These are phyloP conservation scores for Linnaemya vulpina DNA, from an alignment of 2,888 invertebrate species.

Conservation along the genomic window DNA sequence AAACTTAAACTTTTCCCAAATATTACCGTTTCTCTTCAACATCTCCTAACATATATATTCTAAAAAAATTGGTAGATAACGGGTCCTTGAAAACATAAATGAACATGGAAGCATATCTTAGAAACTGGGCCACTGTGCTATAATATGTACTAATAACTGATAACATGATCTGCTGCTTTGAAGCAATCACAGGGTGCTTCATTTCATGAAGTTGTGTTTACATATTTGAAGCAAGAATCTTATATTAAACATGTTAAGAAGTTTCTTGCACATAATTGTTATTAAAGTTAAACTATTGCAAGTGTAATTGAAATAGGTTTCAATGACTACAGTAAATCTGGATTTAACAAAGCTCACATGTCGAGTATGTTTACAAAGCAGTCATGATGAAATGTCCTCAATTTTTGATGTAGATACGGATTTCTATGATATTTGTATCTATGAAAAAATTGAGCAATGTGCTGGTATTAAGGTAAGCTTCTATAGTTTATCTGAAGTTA, in stretches of 20 bases:
- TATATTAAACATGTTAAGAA: not conserved
- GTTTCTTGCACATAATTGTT: not conserved
- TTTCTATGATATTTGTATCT: conserved; percentile 33
- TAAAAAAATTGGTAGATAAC: no score
- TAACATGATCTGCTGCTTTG: not conserved
- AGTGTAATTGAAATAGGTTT: not conserved
- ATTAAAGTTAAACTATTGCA: not conserved
- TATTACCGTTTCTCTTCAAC: no score
- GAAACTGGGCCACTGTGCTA: not conserved
- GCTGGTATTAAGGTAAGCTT: conserved; percentile 78
- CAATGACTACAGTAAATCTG: conserved; percentile 33
- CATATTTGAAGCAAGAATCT: not conserved
- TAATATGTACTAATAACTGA: not conserved
- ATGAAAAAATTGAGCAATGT: conserved; percentile 78
- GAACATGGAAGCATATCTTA: no score
- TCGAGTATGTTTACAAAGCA: conserved; percentile 78
- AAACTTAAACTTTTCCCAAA: no score
- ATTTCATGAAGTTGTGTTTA: not conserved
- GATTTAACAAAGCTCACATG: conserved; percentile 71
- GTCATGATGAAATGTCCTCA: conserved; percentile 76
- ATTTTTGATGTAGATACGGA: conserved; percentile 74
- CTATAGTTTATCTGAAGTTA: not conserved
- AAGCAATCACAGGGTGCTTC: not conserved
- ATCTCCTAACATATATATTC: no score
- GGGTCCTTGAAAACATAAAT: no score